Evolutionary conservation across 2,113 vertebrate species (phyloP), one percentile per base, ranked within the genome.

Genomic region (Macquaria australasica): DNA sequence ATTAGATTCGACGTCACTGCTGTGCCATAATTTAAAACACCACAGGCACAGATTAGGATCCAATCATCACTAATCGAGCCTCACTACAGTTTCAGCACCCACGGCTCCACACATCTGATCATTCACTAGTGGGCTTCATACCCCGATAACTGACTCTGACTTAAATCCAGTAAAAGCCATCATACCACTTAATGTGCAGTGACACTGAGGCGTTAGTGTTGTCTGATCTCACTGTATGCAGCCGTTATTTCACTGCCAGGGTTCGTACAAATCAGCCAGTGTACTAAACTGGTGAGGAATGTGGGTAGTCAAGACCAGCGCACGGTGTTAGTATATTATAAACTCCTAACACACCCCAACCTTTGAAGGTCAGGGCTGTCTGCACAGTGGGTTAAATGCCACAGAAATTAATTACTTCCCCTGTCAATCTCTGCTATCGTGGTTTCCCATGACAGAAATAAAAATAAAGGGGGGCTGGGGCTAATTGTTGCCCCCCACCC

Each of bases 181-280:
- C 9, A 16, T n/a, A 58, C 4, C 23, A 1, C 70, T 59, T 56
- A 84, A 25, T 78, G 77, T 63, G 79, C 48, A 18, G 83, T 93
- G 89, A 94, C 86, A 81, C 71, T 78, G 76, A 86, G 87, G 77
- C 51, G 81, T 70, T 93, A 90, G 89, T 85, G 84, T 67, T 21
- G 90, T 80, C 90, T 95, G 93, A 96, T 96, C 93, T 92, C 73
- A 83, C 77, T 72, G 77, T 79, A 75, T 84, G 67, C 25, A 80
- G 87, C 91, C 82, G 85, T 92, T 96, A 93, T 94, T 96, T 83
- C 95, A 31, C 92, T 95, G 90, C 92, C 93, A 94, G 76, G 84
- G 92, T 64, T 89, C 77, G 91, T 92, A 90, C 92, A 88, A 89
- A 51, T 95, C 94, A 88, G 88, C 80, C 31, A 82, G 89, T 92